Base-by-base conservation (phyloP, 2,797 vertebrate genomes). In the Parauchenoglanis punctatus region DNA sequence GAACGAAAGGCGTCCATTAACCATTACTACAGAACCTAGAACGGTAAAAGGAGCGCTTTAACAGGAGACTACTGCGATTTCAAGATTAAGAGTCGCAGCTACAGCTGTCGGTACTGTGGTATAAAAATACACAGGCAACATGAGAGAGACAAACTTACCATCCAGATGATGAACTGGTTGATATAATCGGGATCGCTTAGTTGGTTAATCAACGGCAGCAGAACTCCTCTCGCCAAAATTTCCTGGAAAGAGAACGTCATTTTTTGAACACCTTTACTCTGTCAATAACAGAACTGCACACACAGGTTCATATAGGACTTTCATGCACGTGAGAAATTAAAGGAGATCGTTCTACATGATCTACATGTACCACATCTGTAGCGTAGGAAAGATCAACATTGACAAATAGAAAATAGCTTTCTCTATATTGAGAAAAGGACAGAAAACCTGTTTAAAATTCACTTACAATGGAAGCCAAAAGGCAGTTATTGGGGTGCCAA, bases 81-180 rank as follows among this genome's bases (percentile, higher is more conserved):
- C 7, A 15, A 4, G 17, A 75, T 58, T 35, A 25, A 31, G 52
- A 35, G 31, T 56, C 10, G 28, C 8, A 58, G 49, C 78, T 44
- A 25, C 1, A 40, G 40, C 35, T 44, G 20, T 61, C 20, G 15
- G 44, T 18, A 52, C 7, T 61, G 49, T 15, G 23, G 1, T 76
- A 59, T 12, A 54, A 23, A 61, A n/a, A 5, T 12, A 82, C n/a
- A 58, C 1, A 12, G 25, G 44, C 40, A 61, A 52, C 35, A 46
- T 17, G 25, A 17, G 8, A 23, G 28, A 61, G 52, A 93, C 40
- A 40, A 40, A 40, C 97, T 96, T 95, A 99, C 99, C 99, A 99
- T 99, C 98, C 99, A 99, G 96, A 99, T 98, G 94, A 99, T 96
- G 96, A 99, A 99, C 95, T 99, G 99, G 96, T 99, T 99, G 96